phyloP scores from a whole-genome alignment of 2,797 vertebrate genomes.

The Onychomys torridus region DNA sequence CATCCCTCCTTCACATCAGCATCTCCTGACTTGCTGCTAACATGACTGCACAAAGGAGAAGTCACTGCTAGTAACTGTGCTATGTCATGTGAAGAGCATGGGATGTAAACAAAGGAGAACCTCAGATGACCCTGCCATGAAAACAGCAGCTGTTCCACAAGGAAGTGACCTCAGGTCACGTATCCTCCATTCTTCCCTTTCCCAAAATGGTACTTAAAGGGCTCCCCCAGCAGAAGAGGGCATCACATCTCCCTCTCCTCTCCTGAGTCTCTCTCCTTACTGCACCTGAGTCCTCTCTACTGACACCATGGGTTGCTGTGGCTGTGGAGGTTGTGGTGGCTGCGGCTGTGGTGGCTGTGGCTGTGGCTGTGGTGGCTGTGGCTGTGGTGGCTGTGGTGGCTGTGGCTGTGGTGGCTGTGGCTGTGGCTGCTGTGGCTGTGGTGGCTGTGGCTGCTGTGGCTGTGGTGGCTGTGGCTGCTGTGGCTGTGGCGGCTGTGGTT shows the following conservation, averaged over 20 bases:
- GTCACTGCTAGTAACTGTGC: not conserved
- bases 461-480: not conserved
- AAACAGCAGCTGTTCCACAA: not conserved
- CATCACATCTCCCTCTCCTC: not conserved
- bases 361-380: too few species aligned
- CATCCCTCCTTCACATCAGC: not conserved
- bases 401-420: not conserved
- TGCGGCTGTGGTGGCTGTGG: not conserved
- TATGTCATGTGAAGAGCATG: not conserved
- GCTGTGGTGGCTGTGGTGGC: not conserved
- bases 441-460: not conserved
- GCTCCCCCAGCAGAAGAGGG: not conserved
- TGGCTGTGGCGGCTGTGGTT: not conserved
- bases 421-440: not conserved
- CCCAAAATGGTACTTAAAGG: not conserved
- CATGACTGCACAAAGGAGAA: not conserved
- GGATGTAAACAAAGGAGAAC: not conserved
- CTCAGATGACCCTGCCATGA: not conserved
- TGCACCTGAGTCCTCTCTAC: not conserved
- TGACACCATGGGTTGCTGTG: conserved; percentile 11
- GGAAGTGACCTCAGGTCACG: conserved; percentile 52
- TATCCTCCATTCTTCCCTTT: not conserved
- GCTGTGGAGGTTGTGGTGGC: not conserved
- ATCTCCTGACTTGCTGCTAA: not conserved
- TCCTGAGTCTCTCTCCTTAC: not conserved